phyloP scores from a whole-genome alignment of 2,888 invertebrate genomes.

The Leptothorax acervorum region DNA sequence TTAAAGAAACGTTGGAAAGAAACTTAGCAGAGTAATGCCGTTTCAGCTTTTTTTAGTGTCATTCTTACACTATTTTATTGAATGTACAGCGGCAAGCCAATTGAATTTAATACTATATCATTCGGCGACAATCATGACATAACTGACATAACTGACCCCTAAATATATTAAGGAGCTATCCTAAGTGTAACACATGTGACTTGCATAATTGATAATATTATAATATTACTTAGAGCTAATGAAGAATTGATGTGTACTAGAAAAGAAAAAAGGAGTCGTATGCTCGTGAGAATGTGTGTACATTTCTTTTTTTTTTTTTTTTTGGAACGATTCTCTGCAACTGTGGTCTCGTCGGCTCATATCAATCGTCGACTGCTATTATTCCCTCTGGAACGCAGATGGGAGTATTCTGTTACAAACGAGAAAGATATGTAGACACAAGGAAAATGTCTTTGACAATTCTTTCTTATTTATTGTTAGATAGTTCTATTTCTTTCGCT shows the following conservation, averaged over 20 bases:
- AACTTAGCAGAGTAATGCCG: neutral
- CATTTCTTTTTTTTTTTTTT: neutral
- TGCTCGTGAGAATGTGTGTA: constrained; percentile 53
- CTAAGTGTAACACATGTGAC: constrained; percentile 25
- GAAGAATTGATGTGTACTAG: constrained; percentile 35
- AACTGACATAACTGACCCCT: constrained; percentile 14
- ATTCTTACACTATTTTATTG: constrained; percentile 65
- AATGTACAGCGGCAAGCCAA: constrained; percentile 52
- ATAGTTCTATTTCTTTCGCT: constrained; percentile 10
- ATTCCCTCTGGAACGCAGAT: constrained; percentile 28
- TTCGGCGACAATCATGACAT: constrained; percentile 15
- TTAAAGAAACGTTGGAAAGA: neutral
- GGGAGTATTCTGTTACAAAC: constrained; percentile 29
- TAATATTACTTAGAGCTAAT: constrained; percentile 30
- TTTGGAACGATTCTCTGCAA: constrained; percentile 33
- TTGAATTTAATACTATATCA: constrained; percentile 65
- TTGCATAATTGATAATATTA: constrained; percentile 24
- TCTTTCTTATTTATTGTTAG: neutral
- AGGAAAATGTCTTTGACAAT: neutral
- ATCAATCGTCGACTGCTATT: constrained; percentile 13
- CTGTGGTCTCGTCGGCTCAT: neutral
- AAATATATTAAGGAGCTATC: constrained; percentile 54
- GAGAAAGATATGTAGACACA: constrained; percentile 4
- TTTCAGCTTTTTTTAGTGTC: constrained; percentile 21
- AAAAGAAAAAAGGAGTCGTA: constrained; percentile 55